Base-by-base conservation (phyloP, 2,113 vertebrate genomes). In the Scolopax mira region DNA sequence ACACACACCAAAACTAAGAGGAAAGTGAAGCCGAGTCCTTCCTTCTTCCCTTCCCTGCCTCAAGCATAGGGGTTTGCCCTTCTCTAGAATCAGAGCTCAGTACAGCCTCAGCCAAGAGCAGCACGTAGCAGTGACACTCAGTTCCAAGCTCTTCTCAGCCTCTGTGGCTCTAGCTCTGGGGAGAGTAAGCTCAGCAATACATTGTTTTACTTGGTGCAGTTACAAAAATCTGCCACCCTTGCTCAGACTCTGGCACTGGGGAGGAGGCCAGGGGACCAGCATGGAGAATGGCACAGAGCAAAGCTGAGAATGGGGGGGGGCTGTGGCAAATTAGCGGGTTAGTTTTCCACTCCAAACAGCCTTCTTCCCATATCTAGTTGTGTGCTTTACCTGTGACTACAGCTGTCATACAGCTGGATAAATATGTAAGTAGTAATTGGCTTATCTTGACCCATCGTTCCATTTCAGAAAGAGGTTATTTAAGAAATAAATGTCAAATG, bases 291-390 rank as follows among this genome's bases (percentile, higher is more conserved):
- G 41, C 72, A 54, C 55, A 49, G 80, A n/a, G 60, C 42, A 58
- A 25, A 71, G 60, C 61, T 69, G 71, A 39, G 23, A 60, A n/a
- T 5, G 28, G 46, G 46, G 41, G 41, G 1, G 1, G 10, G 12
- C 28, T 1, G 3, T 0, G 3, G 52, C n/a, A 60, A 51, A 10
- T 35, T 18, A 27, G 7, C 0, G 0, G 37, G 19, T 55, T 89
- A 27, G 33, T 58, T 86, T 77, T 55, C 48, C 4, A 3, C 48
- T 55, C 58, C 42, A 35, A 39, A 1, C n/a, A 67, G n/a, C 77
- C 17, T 18, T 22, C 62, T 70, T 78, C 57, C 42, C 44, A 33
- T 18, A 11, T 0, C 1, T 31, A 39, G 54, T 61, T 24, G 52
- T 41, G 44, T 51, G 74, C 81, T 93, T 71, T 91, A 88, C 93